Percentiles rank a stretch among this genome's conserved stretches.
These are phyloP conservation scores for Musca vetustissima DNA, from an alignment of 1,140 invertebrate genomes.

Conservation along the genomic window DNA sequence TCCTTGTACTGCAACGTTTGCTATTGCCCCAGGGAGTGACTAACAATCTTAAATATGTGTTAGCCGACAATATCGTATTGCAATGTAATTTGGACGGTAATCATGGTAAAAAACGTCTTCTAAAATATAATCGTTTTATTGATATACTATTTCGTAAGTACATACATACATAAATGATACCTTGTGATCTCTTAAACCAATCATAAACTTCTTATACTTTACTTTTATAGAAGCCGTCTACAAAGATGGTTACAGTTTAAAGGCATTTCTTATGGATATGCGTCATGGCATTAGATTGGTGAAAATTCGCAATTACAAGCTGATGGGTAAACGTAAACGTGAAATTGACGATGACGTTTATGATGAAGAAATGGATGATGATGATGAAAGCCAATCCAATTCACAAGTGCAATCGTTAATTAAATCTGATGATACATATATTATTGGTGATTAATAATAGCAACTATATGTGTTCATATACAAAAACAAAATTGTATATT, in stretches of 20 bases:
- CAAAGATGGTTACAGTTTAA: background rate
- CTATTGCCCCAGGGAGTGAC: background rate
- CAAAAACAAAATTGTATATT: no score
- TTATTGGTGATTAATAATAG: no score
- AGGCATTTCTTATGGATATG: background rate
- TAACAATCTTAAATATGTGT: background rate
- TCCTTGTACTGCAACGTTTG: background rate
- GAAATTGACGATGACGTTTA: no score
- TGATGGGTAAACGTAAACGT: no score
- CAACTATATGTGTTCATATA: no score
- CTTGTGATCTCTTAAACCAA: background rate
- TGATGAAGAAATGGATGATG: no score
- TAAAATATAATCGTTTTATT: background rate
- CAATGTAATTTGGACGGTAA: background rate
- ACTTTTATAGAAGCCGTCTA: background rate
- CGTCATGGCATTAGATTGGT: background rate
- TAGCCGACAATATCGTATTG: background rate
- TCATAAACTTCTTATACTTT: background rate
- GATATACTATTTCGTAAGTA: conserved; percentile 9
- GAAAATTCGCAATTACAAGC: background rate
- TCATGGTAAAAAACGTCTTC: background rate
- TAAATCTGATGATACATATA: no score
- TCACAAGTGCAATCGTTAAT: no score
- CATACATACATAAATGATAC: background rate
- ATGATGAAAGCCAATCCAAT: no score